phyloP scores from a whole-genome alignment of 2,888 invertebrate species.

The Drosophila demipolita region DNA sequence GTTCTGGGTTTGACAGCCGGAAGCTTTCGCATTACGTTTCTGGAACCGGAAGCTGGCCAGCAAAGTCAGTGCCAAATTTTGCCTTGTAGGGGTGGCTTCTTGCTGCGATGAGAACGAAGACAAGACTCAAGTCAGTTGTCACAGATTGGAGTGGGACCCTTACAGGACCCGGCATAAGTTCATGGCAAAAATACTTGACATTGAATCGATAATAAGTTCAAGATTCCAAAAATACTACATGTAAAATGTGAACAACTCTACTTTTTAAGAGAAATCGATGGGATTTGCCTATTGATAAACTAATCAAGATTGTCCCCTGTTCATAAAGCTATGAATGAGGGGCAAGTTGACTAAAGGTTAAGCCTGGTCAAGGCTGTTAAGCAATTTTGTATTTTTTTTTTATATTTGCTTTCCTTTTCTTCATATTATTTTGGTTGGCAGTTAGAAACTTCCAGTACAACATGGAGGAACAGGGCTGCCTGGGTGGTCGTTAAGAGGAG shows the following conservation, averaged over 20 bases:
- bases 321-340: neutral
- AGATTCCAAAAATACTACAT: slow-evolving; percentile 55
- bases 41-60: slow-evolving; percentile 57
- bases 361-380: slow-evolving; percentile 9
- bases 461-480: neutral
- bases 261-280: neutral
- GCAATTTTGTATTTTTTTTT: neutral
- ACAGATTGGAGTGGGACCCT: neutral
- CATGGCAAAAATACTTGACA: slow-evolving; percentile 68
- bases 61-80: slow-evolving; percentile 37
- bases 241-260: slow-evolving; percentile 44
- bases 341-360: neutral
- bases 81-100: slow-evolving; percentile 54
- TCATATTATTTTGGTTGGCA: slow-evolving; percentile 6
- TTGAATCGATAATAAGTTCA: slow-evolving; percentile 76
- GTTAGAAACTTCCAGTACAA: slow-evolving; percentile 42
- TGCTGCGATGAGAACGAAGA: slow-evolving; percentile 6
- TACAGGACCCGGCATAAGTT: slow-evolving; percentile 40
- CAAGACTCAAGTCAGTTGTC: slow-evolving; percentile 4
- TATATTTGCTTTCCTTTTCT: neutral
- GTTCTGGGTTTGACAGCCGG: slow-evolving; percentile 33
- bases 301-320: neutral
- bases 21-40: slow-evolving; percentile 54
- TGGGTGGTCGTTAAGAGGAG: slow-evolving; percentile 29
- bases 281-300: too few species aligned